Evolutionary conservation across 2,113 vertebrate species (phyloP), one percentile per base, ranked within the genome.

Genomic region (Talpa occidentalis): DNA sequence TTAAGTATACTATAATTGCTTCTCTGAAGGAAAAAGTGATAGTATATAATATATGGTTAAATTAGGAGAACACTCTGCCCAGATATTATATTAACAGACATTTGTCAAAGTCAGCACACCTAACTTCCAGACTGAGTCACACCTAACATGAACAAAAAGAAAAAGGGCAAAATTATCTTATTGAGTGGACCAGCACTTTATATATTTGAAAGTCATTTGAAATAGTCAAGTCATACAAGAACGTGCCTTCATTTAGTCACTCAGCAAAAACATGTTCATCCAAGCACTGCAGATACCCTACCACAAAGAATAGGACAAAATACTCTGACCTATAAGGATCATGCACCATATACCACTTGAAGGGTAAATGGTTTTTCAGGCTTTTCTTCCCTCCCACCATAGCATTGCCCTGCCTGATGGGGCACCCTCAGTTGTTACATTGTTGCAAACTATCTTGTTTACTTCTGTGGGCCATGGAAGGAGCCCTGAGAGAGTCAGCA

Each of bases 231-330:
- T 60, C 35, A 6, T 19, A 0, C 35, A 83, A 70, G 52, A 79
- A 67, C 22, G 40, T 35, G 3, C 22, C 14, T 52, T 88, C 5
- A 40, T 37, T 49, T 40, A 64, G 40, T 72, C 42, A 49, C 60
- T 87, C 67, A 69, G 37, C 30, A 90, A 67, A 84, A 0, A 40
- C 6, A 21, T 0, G 15, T 44, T 3, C 2, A n/a, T 28, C 11
- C 8, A 30, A 22, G 5, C 14, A 2, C 3, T 15, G 3, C 0
- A 10, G 47, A 60, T 7, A 3, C 24, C 19, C 3, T 12, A 5
- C 8, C 40, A 35, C 16, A 15, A 81, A 78, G 22, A 22, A 30
- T 11, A n/a, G 52, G 32, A 49, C 24, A 35, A 47, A 76, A 5
- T 1, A 30, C 40, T 40, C 40, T 35, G 62, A 37, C 19, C 35